Conservation (phyloP, 2,113 vertebrate genomes). For the Notechis scutatus region DNA sequence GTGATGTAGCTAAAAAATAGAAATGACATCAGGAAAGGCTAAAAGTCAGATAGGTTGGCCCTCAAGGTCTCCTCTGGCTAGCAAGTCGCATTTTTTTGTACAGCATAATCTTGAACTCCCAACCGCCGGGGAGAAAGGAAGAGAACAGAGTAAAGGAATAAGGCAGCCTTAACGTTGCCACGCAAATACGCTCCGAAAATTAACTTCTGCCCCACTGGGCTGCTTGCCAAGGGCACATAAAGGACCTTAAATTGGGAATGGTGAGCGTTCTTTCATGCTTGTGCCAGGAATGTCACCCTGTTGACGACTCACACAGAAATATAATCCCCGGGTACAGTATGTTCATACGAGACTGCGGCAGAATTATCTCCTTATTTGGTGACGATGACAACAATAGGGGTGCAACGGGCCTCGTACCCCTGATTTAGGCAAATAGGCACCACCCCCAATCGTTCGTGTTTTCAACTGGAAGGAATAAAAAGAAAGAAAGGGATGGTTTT, state of each 20-base stretch:
- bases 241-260: not conserved
- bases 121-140: not conserved
- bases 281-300: not conserved
- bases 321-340: not conserved
- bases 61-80: not conserved
- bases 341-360: not conserved
- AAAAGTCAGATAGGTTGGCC: not conserved
- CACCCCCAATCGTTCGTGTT: not conserved
- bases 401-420: not conserved
- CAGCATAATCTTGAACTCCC: not conserved
- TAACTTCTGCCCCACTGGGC: slow-evolving; percentile 4
- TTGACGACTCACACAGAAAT: not conserved
- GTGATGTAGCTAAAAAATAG: not conserved
- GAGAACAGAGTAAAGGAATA: no score
- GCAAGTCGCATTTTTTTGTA: not conserved
- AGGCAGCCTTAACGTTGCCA: not conserved
- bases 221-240: not conserved
- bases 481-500: accelerated
- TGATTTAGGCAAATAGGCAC: not conserved
- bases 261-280: not conserved
- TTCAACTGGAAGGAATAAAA: not conserved
- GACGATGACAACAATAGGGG: not conserved
- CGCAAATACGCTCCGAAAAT: not conserved
- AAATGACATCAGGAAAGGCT: not conserved
- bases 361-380: not conserved